Evolutionary conservation across 2,888 invertebrate genomes (phyloP).

Genomic region (Biston stratarius): DNA sequence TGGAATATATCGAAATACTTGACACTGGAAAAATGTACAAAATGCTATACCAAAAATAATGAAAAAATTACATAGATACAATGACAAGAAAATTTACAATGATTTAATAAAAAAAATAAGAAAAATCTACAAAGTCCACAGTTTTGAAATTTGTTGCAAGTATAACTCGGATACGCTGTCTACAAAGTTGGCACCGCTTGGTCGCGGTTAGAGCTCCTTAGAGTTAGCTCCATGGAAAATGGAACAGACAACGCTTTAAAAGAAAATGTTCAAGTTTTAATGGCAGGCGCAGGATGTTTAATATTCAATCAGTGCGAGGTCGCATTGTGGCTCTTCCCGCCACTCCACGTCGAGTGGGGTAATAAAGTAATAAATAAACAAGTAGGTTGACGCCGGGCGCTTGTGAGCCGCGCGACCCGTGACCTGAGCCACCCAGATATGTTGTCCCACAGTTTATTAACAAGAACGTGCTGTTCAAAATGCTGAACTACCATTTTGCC

Average conservation of each 20-base stretch:
- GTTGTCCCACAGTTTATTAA: constrained; percentile 24
- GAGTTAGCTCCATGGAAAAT: constrained; percentile 21
- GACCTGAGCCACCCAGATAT: constrained; percentile 24
- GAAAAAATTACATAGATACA: too few species aligned
- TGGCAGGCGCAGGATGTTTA: constrained; percentile 65
- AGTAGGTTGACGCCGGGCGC: constrained; percentile 62
- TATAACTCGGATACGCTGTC: constrained; percentile 12
- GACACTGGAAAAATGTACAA: too few species aligned
- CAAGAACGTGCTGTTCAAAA: constrained; percentile 10
- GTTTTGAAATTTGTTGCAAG: constrained; percentile 7
- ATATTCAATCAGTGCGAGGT: constrained; percentile 76
- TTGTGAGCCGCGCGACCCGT: constrained; percentile 27
- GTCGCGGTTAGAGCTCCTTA: constrained; percentile 26
- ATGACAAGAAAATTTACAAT: too few species aligned
- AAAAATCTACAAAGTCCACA: not conserved
- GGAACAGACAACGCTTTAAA: constrained; percentile 35
- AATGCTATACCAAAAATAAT: too few species aligned
- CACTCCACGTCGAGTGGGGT: constrained; percentile 76
- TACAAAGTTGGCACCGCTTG: constrained; percentile 32
- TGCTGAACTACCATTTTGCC: constrained; percentile 4
- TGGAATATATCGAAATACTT: too few species aligned
- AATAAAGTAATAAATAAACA: constrained; percentile 81
- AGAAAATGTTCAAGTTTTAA: constrained; percentile 54
- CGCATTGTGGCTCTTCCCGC: constrained; percentile 73
- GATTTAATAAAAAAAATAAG: too few species aligned